Evolutionary conservation across 2,113 vertebrate species (phyloP).

Genomic region (Burhinus oedicnemus): DNA sequence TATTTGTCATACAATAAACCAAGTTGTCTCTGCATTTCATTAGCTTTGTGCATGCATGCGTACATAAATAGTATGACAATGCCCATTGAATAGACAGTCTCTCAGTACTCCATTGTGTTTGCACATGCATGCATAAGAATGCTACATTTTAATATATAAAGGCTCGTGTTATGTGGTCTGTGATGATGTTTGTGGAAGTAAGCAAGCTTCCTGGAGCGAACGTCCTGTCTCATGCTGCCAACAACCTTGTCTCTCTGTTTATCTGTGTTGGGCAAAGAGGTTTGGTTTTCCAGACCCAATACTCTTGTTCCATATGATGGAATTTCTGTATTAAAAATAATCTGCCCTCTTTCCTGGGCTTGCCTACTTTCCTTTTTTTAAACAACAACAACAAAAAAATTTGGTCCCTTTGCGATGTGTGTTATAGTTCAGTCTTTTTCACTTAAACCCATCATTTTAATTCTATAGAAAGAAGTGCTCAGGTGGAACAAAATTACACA

Average conservation of each 20-base stretch:
- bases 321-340: background rate
- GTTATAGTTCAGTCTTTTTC: background rate
- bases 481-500: background rate
- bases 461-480: background rate
- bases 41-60: conserved; percentile 51
- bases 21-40: conserved; percentile 9
- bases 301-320: background rate
- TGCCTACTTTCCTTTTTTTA: background rate
- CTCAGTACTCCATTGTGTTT: conserved; percentile 45
- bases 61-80: conserved; percentile 6
- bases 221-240: background rate
- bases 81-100: background rate
- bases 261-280: background rate
- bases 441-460: background rate
- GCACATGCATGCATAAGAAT: conserved; percentile 57
- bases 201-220: background rate
- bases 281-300: background rate
- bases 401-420: background rate
- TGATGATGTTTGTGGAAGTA: background rate
- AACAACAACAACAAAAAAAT: background rate
- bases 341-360: background rate
- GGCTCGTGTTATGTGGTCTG: background rate
- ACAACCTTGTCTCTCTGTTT: background rate
- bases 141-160: conserved; percentile 35
- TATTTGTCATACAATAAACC: background rate